A percentile compares a stretch with the other conserved stretches of the same genome.
Evolutionary conservation across 2,113 vertebrate genomes (phyloP).

Genomic region (Pseudonaja textilis): DNA sequence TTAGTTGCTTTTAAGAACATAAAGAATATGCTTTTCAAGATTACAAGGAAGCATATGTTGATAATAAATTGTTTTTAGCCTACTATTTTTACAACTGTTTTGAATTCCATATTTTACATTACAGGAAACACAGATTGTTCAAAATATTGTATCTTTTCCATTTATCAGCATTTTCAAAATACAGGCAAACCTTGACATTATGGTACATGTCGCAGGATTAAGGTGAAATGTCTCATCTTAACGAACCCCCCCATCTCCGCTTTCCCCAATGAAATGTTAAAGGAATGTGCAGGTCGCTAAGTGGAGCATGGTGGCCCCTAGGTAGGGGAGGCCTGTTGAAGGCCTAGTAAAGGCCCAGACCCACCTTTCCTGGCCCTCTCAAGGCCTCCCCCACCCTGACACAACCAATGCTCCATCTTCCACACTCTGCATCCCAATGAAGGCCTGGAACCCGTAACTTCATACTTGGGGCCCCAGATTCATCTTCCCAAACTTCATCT

Average conservation of each 20-base stretch:
- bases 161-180: neutral
- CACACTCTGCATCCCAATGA: too few relatives aligned
- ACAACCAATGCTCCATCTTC: too few relatives aligned
- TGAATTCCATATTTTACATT: neutral
- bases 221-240: neutral
- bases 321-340: too few relatives aligned
- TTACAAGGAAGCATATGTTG: neutral
- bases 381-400: too few relatives aligned
- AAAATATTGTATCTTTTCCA: neutral
- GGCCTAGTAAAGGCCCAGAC: too few relatives aligned
- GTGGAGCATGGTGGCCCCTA: too few relatives aligned
- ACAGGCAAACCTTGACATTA: neutral
- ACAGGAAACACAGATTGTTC: neutral
- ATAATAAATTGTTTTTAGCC: neutral
- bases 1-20: neutral
- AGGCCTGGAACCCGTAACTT: neutral
- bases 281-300: too few relatives aligned
- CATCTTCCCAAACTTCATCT: neutral
- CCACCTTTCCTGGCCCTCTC: neutral
- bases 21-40: neutral
- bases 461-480: neutral
- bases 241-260: too few relatives aligned
- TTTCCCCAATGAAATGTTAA: too few relatives aligned
- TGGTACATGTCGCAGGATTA: neutral
- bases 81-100: neutral